phyloP scores from a whole-genome alignment of 2,113 vertebrate genomes.

The Alectura lathami region DNA sequence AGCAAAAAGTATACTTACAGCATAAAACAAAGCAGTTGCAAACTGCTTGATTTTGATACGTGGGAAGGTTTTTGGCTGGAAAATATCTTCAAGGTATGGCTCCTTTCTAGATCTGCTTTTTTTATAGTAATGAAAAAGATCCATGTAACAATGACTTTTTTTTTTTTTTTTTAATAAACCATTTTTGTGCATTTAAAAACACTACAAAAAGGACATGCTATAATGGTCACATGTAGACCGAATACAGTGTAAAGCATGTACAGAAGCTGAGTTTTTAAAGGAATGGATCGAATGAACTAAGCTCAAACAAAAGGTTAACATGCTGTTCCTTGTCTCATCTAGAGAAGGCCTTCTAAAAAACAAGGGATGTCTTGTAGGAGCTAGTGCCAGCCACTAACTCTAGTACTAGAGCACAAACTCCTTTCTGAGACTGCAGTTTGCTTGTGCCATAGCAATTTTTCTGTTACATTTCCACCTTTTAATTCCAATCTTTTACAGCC shows the following conservation, averaged over 20 bases:
- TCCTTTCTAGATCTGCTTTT: background rate
- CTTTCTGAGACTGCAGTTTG: background rate
- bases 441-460: background rate
- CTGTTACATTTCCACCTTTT: background rate
- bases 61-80: background rate
- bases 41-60: background rate
- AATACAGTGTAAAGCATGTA: background rate
- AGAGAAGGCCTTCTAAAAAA: background rate
- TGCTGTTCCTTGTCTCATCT: background rate
- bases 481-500: background rate
- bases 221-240: background rate
- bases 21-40: background rate
- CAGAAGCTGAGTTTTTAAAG: background rate
- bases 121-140: background rate
- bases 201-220: background rate
- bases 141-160: background rate
- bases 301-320: background rate
- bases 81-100: background rate
- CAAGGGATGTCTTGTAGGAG: background rate
- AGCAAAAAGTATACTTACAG: background rate
- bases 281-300: background rate
- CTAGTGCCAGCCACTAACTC: rapidly evolving
- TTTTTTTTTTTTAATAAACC: background rate
- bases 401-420: background rate
- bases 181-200: background rate